These are phyloP conservation scores for Chalcis sispes DNA, from an alignment of 2,888 invertebrate species.

Conservation along the genomic window DNA sequence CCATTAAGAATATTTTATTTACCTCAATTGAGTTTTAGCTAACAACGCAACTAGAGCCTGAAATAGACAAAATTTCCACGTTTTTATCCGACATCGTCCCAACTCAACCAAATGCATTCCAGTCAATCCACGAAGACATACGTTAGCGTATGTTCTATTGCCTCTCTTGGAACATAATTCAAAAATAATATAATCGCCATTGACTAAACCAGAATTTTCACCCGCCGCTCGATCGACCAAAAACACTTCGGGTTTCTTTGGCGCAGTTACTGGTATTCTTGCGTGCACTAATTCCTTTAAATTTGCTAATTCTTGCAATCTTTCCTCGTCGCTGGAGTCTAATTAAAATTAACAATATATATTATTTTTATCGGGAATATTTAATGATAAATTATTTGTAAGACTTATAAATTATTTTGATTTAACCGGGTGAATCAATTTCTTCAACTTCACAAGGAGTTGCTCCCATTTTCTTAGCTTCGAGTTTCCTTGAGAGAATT, in stretches of 20 bases:
- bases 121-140: constrained; percentile 66
- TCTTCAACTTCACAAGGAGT: constrained; percentile 61
- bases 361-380: neutral
- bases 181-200: constrained; percentile 68
- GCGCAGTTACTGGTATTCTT: constrained; percentile 62
- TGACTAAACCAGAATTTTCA: constrained; percentile 67
- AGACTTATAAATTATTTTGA: neutral
- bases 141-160: constrained; percentile 63
- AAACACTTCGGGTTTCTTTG: neutral
- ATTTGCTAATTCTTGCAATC: constrained; percentile 61
- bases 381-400: too few species aligned
- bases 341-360: neutral
- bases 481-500: constrained; percentile 50
- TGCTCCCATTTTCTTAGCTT: constrained; percentile 58
- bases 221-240: constrained; percentile 66
- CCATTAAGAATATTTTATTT: neutral
- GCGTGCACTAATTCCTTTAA: constrained; percentile 69
- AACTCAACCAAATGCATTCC: constrained; percentile 71
- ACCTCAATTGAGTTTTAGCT: constrained; percentile 71
- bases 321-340: constrained; percentile 57
- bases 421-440: constrained; percentile 48
- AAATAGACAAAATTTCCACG: constrained; percentile 73
- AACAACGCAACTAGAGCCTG: constrained; percentile 69
- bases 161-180: constrained; percentile 60
- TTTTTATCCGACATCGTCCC: constrained; percentile 60